A percentile compares a stretch with the other conserved stretches of the same genome.
phyloP scores from a whole-genome alignment of 2,797 vertebrate genomes.

The Phalloptychus januarius region DNA sequence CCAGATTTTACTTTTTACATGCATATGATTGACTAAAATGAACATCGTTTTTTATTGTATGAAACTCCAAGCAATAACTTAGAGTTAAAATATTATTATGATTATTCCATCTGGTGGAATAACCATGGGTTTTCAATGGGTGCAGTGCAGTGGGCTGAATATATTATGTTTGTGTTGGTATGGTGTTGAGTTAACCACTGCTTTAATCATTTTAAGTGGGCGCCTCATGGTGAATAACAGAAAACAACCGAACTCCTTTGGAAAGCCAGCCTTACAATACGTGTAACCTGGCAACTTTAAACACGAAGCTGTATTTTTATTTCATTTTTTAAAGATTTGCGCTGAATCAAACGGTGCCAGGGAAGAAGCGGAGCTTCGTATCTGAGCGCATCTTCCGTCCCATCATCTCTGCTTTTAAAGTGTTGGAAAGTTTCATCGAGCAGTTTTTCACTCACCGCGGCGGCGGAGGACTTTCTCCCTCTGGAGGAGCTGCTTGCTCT shows the following conservation, averaged over 20 bases:
- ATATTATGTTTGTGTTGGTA: too few species aligned
- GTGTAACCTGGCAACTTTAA: background rate
- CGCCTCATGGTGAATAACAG: background rate
- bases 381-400: background rate
- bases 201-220: background rate
- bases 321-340: background rate
- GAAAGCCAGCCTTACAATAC: background rate
- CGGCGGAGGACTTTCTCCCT: background rate
- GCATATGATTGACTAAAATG: too few species aligned
- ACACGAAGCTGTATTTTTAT: background rate
- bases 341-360: background rate
- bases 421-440: background rate
- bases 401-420: background rate
- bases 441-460: conserved; percentile 50
- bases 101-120: too few species aligned
- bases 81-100: too few species aligned
- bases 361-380: background rate
- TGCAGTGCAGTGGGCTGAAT: too few species aligned
- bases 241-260: background rate
- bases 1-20: too few species aligned
- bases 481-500: background rate
- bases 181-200: background rate
- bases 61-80: too few species aligned
- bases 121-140: too few species aligned
- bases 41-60: too few species aligned